phyloP scores from a whole-genome alignment of 2,797 vertebrate species.

The Lepilemur septentrionalis region DNA sequence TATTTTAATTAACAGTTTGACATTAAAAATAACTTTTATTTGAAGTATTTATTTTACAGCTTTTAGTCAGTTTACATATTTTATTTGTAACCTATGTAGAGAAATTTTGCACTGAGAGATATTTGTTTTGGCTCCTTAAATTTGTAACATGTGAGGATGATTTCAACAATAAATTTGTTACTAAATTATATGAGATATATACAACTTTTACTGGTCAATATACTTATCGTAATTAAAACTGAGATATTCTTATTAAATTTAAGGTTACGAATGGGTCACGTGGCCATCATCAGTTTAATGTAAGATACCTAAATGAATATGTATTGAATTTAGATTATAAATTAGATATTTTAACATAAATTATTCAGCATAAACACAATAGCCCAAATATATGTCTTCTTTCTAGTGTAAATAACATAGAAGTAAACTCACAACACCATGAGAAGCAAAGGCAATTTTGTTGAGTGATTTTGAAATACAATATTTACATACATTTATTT shows the following conservation, averaged over 20 bases:
- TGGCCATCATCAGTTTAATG: not conserved
- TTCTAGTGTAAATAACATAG: not conserved
- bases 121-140: not conserved
- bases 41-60: conserved; percentile 33
- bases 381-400: not conserved
- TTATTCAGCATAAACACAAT: not conserved
- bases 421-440: not conserved
- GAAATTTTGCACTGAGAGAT: not conserved
- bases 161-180: conserved; percentile 1
- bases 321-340: not conserved
- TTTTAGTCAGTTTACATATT: conserved; percentile 52
- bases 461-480: conserved; percentile 12
- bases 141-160: not conserved
- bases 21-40: conserved; percentile 61
- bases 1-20: conserved; percentile 67
- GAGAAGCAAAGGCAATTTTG: not conserved
- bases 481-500: conserved; percentile 54
- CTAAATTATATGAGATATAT: not conserved
- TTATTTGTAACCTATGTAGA: not conserved
- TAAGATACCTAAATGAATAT: not conserved
- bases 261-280: not conserved
- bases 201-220: not conserved
- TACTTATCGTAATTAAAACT: not conserved
- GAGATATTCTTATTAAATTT: not conserved
- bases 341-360: not conserved